A percentile compares a stretch with the other conserved stretches of the same genome.
Conservation (phyloP, 2,888 invertebrate species). For the Cybosia mesomella region DNA sequence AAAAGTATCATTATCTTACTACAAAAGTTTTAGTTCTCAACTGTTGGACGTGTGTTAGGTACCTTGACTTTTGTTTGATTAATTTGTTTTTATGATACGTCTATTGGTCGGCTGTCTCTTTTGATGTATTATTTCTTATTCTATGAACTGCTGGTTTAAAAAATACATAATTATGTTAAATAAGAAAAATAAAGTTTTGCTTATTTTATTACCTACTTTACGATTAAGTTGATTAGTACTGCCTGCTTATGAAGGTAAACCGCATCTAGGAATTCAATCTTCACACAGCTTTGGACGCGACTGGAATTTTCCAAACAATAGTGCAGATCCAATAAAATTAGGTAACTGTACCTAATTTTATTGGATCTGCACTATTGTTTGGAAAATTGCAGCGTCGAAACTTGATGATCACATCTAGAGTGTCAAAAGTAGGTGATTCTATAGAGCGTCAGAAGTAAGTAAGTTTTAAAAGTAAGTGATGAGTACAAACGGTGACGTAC, state of each 20-base stretch:
- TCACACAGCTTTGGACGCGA: background rate
- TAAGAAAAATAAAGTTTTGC: background rate
- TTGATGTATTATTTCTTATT: background rate
- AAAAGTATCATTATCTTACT: constrained; percentile 40
- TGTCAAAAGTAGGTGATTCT: too few species aligned
- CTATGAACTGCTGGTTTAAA: background rate
- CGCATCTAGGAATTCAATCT: background rate
- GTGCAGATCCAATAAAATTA: too few species aligned
- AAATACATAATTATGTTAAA: background rate
- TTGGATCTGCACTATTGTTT: too few species aligned
- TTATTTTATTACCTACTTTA: too few species aligned
- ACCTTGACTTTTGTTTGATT: constrained; percentile 25
- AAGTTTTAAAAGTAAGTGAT: too few species aligned
- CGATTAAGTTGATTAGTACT: background rate
- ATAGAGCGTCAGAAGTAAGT: too few species aligned
- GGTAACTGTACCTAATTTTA: too few species aligned
- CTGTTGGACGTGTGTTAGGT: constrained; percentile 15
- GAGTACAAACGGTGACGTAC: too few species aligned
- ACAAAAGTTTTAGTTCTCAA: constrained; percentile 33
- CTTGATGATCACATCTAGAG: too few species aligned
- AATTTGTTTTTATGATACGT: constrained; percentile 16
- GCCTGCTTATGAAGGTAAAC: background rate
- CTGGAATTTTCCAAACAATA: too few species aligned
- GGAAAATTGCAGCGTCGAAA: background rate
- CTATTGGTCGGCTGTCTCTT: background rate